Percentiles rank a stretch among this genome's conserved stretches.
Conservation (phyloP, 2,113 vertebrate genomes). For the Lycaon pictus region DNA sequence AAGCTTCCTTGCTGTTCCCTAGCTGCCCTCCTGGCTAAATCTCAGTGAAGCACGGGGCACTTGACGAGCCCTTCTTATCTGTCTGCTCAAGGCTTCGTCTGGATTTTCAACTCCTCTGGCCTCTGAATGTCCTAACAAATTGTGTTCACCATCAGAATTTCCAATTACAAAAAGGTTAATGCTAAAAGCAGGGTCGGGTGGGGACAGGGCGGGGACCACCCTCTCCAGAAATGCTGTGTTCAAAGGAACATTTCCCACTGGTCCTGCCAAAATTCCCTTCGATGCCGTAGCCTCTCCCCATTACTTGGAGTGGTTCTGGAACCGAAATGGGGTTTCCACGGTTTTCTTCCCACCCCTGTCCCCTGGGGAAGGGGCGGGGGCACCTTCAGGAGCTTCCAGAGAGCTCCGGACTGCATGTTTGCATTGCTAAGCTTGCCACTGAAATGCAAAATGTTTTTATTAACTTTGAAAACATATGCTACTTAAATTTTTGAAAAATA, state of each 20-base stretch:
- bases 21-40: too few species aligned
- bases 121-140: not conserved
- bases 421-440: not conserved
- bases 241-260: not conserved
- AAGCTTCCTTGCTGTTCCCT: not conserved
- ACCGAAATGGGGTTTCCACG: not conserved
- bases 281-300: not conserved
- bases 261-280: not conserved
- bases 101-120: not conserved
- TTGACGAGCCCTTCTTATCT: fast-evolving
- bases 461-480: not conserved
- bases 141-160: not conserved
- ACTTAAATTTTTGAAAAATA: constrained; percentile 8
- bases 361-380: not conserved
- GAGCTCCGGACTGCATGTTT: not conserved
- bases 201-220: not conserved
- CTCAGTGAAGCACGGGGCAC: not conserved
- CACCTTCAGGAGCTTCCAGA: fast-evolving
- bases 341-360: not conserved
- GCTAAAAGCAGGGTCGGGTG: not conserved
- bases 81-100: not conserved
- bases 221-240: not conserved
- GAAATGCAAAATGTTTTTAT: not conserved
- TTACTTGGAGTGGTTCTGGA: not conserved
- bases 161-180: not conserved